Percentiles rank a stretch among this genome's conserved stretches.
Conservation (phyloP, 1,140 invertebrate genomes). For the Pectinophora gossypiella region DNA sequence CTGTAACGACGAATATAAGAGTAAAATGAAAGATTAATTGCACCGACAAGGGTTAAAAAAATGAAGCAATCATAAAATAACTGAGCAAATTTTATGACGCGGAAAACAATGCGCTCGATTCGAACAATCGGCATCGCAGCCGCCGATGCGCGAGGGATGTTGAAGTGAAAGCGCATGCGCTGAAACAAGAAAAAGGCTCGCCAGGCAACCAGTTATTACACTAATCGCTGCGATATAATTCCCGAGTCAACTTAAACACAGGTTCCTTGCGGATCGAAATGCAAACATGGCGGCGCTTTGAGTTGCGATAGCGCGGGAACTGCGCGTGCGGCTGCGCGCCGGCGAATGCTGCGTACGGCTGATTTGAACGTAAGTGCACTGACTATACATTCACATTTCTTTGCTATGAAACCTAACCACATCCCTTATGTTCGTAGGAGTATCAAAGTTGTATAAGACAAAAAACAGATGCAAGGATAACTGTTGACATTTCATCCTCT, state of each 20-base stretch:
- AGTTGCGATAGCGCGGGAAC: constrained; percentile 37
- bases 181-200: constrained; percentile 60
- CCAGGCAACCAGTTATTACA: constrained; percentile 70
- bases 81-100: constrained; percentile 39
- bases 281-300: constrained; percentile 74
- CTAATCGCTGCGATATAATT: constrained; percentile 74
- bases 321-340: constrained; percentile 20
- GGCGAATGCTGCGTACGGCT: no score
- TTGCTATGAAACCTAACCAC: no score
- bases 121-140: constrained; percentile 43
- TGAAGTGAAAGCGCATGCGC: constrained; percentile 45
- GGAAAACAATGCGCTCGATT: constrained; percentile 46
- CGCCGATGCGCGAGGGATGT: constrained; percentile 35
- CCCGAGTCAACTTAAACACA: constrained; percentile 73
- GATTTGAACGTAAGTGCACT: no score
- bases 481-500: no score
- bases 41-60: constrained; percentile 26
- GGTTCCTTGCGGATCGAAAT: constrained; percentile 69
- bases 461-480: no score
- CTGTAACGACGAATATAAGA: constrained; percentile 6
- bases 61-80: constrained; percentile 40
- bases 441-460: no score
- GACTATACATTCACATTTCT: no score
- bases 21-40: constrained; percentile 18
- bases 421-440: no score